These are phyloP conservation scores for Syngnathus acus DNA, from an alignment of 2,797 vertebrate genomes.

Conservation along the genomic window DNA sequence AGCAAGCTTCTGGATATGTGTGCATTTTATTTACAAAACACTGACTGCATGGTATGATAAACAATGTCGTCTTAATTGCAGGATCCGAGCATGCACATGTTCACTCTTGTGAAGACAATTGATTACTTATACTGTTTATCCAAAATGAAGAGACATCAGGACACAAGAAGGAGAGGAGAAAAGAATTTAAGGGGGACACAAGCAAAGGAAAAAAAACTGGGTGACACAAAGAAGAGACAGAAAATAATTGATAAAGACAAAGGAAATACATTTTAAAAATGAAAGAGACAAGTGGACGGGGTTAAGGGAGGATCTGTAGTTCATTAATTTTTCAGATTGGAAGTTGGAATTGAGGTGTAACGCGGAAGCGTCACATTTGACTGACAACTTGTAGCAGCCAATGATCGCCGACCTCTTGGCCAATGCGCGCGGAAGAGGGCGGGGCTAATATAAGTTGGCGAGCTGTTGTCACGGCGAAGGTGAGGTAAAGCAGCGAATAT, in stretches of 20 bases:
- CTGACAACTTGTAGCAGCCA: conserved; percentile 14
- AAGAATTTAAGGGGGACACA: neutral
- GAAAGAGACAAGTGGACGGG: neutral
- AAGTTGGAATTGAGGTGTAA: neutral
- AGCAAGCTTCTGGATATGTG: no score
- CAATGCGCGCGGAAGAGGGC: conserved; percentile 12
- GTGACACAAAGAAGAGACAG: neutral
- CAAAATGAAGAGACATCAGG: neutral
- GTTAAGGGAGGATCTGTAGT: no score
- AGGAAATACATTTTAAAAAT: neutral
- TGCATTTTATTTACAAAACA: no score
- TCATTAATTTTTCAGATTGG: neutral
- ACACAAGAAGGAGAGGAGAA: neutral
- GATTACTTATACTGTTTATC: neutral
- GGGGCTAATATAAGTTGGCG: conserved; percentile 7
- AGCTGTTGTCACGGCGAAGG: neutral
- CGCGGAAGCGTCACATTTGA: conserved; percentile 32
- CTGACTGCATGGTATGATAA: no score
- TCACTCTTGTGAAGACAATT: no score
- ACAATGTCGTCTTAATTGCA: no score
- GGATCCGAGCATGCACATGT: no score
- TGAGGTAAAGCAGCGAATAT: conserved; percentile 8
- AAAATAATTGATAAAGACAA: neutral
- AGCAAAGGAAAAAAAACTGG: neutral
- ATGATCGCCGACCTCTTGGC: neutral